Conservation (phyloP, 2,797 vertebrate genomes). For the Myioborus miniatus region DNA sequence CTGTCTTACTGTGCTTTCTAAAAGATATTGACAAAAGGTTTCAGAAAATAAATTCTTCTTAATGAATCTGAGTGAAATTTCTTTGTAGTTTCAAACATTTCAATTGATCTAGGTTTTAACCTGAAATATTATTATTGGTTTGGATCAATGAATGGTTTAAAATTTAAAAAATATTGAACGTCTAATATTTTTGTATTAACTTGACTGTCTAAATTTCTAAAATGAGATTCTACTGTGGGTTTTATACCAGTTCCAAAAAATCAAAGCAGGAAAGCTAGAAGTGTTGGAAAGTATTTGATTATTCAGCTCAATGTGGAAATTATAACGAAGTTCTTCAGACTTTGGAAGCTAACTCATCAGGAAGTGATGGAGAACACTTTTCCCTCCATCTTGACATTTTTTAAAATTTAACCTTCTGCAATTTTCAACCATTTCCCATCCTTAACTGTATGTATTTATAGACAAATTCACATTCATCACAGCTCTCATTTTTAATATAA, state of each 20-base stretch:
- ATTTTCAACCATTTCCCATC: not conserved
- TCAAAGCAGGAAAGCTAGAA: not conserved
- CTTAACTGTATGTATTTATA: not conserved
- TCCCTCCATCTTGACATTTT: not conserved
- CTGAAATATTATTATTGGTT: not conserved
- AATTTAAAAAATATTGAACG: not conserved
- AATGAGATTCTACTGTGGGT: not conserved
- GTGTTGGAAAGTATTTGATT: not conserved
- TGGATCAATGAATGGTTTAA: not conserved
- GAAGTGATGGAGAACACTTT: not conserved
- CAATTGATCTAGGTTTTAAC: not conserved
- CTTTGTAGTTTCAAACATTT: not conserved
- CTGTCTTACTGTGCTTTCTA: not conserved
- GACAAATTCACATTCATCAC: not conserved
- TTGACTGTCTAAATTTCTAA: not conserved
- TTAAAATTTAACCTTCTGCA: not conserved
- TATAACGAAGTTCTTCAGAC: not conserved
- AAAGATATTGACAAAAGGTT: not conserved
- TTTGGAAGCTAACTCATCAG: not conserved
- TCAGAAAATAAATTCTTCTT: not conserved
- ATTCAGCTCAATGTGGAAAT: not conserved
- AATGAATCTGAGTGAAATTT: not conserved
- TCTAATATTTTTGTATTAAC: not conserved
- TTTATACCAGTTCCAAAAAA: not conserved
- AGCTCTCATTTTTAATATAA: not conserved